Evolutionary conservation across 2,888 invertebrate genomes (phyloP).

Genomic region (Trissolcus japonicus): DNA sequence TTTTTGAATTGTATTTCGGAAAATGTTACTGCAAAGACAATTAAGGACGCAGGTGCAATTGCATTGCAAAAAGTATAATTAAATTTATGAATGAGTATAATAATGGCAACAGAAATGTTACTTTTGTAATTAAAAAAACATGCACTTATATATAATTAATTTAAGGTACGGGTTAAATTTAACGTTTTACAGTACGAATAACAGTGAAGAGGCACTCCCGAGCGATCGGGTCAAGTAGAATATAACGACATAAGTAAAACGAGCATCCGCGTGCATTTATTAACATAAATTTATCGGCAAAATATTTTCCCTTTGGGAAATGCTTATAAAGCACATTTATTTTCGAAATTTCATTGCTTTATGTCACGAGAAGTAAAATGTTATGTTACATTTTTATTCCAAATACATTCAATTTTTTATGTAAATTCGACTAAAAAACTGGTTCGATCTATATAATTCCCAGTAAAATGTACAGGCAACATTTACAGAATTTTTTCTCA

Average conservation of each 20-base stretch:
- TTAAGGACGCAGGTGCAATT: background rate
- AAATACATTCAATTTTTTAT: background rate
- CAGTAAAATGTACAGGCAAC: background rate
- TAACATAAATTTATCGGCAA: conserved; percentile 17
- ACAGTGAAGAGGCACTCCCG: conserved; percentile 7
- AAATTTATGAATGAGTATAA: background rate
- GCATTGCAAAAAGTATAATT: background rate
- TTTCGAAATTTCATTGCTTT: background rate
- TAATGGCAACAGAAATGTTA: background rate
- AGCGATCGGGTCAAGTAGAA: conserved; percentile 20
- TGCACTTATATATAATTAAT: conserved; percentile 2
- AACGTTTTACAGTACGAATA: conserved; percentile 12
- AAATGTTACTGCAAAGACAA: too few relatives aligned
- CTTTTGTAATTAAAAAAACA: background rate
- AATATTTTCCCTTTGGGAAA: conserved; percentile 3
- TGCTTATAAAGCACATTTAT: background rate
- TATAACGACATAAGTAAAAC: conserved; percentile 21
- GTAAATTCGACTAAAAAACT: background rate
- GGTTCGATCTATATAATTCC: background rate
- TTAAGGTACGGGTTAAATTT: conserved; percentile 9
- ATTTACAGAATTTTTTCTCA: too few relatives aligned
- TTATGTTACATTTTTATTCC: background rate
- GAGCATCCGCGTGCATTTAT: conserved; percentile 19
- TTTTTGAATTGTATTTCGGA: too few relatives aligned
- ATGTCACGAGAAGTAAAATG: background rate